Evolutionary conservation across 2,113 vertebrate genomes (phyloP), one percentile per base, ranked within the genome.

Genomic region (Ursus arctos): DNA sequence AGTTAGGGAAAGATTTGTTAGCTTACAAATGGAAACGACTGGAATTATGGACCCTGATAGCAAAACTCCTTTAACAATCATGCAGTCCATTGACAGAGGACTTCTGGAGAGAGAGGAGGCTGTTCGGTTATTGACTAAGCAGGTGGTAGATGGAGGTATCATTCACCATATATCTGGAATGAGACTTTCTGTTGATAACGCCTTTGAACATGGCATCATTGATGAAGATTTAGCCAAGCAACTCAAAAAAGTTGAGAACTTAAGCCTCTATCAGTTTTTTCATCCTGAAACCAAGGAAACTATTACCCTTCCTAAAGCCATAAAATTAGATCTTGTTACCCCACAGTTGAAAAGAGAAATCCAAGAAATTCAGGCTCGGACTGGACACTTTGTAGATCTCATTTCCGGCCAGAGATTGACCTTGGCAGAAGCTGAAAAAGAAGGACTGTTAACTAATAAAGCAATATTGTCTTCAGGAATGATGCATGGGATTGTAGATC

Each of bases 131-230:
- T 95, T 99, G 98, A 95, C 99, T 79, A 99, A 98, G 94, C 99
- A 99, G 97, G 98, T 99, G 57, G 98, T 99, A 43, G 99, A 99
- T 53, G 99, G 99, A 82, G 99, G 99, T 40, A 98, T 99, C 96
- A 98, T 99, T 97, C 99, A 99, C 53, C 99, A 99, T 79, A 28
- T 91, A 82, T 99, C 99, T 93, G 99, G 99, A 31, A 98, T 99
- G 98, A 99, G 99, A 87, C 99, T 99, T 47, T 98, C 99, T 0
- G 99, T 99, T 79, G 97, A 98, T 7, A 98, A 99, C 47, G 99
- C 99, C 0, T 83, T 99, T 85, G 98, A 98, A 49, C 99, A 99
- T 47, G 99, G 99, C 65, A 98, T 99, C 53, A 98, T 99, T 13
- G 69, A 98, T 92, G 95, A 98, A 47, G 99, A 98, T 18, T 83